Evolutionary conservation across 2,797 vertebrate genomes (phyloP).

Genomic region (Cetoscarus ocellatus): DNA sequence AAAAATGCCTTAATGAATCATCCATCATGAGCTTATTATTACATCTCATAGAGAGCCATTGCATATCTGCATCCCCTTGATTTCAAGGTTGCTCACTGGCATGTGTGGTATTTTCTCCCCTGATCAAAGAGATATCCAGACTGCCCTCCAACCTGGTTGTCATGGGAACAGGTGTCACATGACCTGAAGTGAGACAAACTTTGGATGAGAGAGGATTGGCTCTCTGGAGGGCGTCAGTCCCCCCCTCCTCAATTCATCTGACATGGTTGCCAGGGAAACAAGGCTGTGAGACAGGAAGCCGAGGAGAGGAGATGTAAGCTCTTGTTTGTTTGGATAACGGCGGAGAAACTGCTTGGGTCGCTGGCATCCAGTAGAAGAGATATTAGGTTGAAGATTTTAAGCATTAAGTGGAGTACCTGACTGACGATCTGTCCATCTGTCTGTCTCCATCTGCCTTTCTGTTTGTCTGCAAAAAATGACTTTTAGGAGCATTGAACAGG

Average conservation of each 20-base stretch:
- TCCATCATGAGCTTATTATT: conserved; percentile 57
- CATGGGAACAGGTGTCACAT: conserved; percentile 88
- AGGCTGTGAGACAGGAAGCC: conserved; percentile 83
- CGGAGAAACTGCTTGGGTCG: conserved; percentile 74
- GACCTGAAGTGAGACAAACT: conserved; percentile 87
- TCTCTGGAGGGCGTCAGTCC: conserved; percentile 84
- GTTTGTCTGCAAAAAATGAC: no score
- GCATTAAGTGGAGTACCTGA: conserved; percentile 41
- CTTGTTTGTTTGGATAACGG: conserved; percentile 87
- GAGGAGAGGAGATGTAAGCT: conserved; percentile 78
- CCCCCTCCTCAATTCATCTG: conserved; percentile 84
- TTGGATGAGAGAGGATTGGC: conserved; percentile 86
- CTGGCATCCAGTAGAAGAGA: conserved; percentile 58
- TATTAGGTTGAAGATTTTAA: conserved; percentile 68
- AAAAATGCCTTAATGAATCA: conserved; percentile 37
- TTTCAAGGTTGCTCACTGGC: conserved; percentile 75
- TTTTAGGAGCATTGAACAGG: conserved; percentile 24
- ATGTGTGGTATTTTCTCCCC: conserved; percentile 70
- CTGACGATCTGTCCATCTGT: background rate
- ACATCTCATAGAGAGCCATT: conserved; percentile 55
- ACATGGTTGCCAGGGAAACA: conserved; percentile 90
- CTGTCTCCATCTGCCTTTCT: background rate
- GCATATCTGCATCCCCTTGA: conserved; percentile 65
- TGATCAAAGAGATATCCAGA: conserved; percentile 81
- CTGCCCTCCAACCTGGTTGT: conserved; percentile 88